Base-by-base conservation (phyloP, 2,113 vertebrate species). In the Malurus cyaneus region DNA sequence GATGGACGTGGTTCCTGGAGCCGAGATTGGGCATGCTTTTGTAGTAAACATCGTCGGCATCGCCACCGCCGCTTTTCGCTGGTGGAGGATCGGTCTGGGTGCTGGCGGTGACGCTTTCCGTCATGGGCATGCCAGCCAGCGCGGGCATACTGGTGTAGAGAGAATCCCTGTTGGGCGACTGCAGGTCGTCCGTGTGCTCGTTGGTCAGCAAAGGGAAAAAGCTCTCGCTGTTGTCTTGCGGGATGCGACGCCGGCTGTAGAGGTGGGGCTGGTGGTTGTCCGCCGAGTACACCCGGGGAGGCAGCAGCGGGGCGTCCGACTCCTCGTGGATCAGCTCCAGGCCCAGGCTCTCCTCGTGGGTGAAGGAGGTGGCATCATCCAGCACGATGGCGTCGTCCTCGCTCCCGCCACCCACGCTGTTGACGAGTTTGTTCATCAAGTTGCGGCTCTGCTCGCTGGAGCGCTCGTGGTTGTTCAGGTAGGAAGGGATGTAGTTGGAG, bases 21-120 rank as follows among this genome's bases (percentile, higher is more conserved):
- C 99, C 99, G 54, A 99, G 96, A 98, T 99, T 99, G 95, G 99
- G 99, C 99, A 99, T 99, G 97, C 99, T 99, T 97, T 99, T 99
- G 98, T 99, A 99, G 98, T 99, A 99, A 93, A 99, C 98, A 44
- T 99, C 99, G 3, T 99, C 99, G 12, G 98, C 94, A 34, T 99
- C 99, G 28, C 92, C 25, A 5, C 91, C 11, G 7, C 97, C 96
- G 25, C 98, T 98, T 98, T 98, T 99, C 95, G 99, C 98, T 15
- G 98, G 96, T 4, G 98, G 96, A 62, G 98, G 97, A 85, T 99
- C 99, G 86, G 98, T 98, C 96, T 98, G 98, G 62, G 98, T 98
- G 88, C 98, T 98, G 95, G 98, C 97, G 8, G 97, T 96, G 18
- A 97, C 94, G 4, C 98, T 97, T 39, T 98, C 97, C 1, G 98